Evolutionary conservation across 2,888 invertebrate species (phyloP), one percentile per base, ranked within the genome.

Genomic region (Diloba caeruleocephala): DNA sequence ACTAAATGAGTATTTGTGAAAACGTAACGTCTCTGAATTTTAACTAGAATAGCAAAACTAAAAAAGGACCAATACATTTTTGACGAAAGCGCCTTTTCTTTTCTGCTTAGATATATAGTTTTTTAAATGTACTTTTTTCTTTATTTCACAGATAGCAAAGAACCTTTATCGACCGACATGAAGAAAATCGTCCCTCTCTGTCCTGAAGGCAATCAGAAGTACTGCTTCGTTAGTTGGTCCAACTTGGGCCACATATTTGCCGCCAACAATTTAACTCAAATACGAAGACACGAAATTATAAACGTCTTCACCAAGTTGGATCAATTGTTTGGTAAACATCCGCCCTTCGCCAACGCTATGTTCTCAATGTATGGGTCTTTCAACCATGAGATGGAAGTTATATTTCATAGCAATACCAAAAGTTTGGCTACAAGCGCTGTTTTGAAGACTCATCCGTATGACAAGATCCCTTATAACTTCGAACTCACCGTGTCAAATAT

Each of bases 291-390:
- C 69, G 97, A 97, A 79, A 95, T 96, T 0, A 92, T 95, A 49
- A 95, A 96, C 61, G 95, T 96, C 0, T 93, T 97, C 28, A 91
- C 96, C 9, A 95, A 95, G 64, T 90, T 97, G 74, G 96, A 97
- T 77, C 92, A 94, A 66, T 83, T 96, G 21, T 97, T 97, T 80
- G 97, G 97, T 31, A 94, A 94, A 76, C 92, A 92, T 41, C 82
- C 85, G 7, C 87, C 89, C 0, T 90, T 90, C 72, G 93, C 94
- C 10, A 95, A 94, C 0, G 93, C 94, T 0, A 94, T 96, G 60
- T 96, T 97, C 70, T 94, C 95, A 0, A 90, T 97, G 87, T 97
- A 95, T 62, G 96, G 96, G 0, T 84, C 94, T 0, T 97, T 94
- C 71, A 96, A 97, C 63, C 95, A 94, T 28, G 84, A 94, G 57